Conservation (phyloP, 2,797 vertebrate species). For the Pangasius djambal region DNA sequence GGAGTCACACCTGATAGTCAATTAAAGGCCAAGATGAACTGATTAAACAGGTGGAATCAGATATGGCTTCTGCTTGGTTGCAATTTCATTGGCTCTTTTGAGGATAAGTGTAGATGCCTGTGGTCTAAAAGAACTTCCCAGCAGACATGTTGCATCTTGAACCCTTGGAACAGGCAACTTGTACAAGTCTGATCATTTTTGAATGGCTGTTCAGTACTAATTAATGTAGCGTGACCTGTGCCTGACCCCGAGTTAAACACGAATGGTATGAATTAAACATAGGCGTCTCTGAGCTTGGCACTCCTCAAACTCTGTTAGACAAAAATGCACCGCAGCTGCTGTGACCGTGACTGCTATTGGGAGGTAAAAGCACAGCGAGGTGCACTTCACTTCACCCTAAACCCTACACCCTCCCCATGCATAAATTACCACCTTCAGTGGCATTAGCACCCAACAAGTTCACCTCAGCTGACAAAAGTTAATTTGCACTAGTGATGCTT, state of each 20-base stretch:
- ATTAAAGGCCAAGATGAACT: background rate
- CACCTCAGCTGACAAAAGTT: conserved; percentile 85
- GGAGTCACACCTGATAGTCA: background rate
- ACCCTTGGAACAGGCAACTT: conserved; percentile 68
- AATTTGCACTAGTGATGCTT: conserved; percentile 86
- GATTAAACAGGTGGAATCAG: background rate
- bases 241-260: conserved; percentile 73
- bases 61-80: background rate
- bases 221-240: conserved; percentile 80
- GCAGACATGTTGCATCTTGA: conserved; percentile 23
- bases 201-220: conserved; percentile 76
- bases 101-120: background rate
- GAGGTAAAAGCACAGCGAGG: conserved; percentile 60
- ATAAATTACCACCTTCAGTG: conserved; percentile 78
- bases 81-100: background rate
- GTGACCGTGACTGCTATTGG: conserved; percentile 53
- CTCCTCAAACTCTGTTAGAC: conserved; percentile 57
- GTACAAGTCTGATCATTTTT: conserved; percentile 74
- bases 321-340: conserved; percentile 46
- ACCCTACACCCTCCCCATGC: conserved; percentile 55
- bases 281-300: conserved; percentile 65
- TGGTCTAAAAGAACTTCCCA: background rate
- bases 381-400: conserved; percentile 61
- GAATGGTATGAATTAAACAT: conserved; percentile 81
- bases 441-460: conserved; percentile 76